A percentile compares a stretch with the other conserved stretches of the same genome.
phyloP scores from a whole-genome alignment of 2,113 vertebrate genomes.

The Conger conger region DNA sequence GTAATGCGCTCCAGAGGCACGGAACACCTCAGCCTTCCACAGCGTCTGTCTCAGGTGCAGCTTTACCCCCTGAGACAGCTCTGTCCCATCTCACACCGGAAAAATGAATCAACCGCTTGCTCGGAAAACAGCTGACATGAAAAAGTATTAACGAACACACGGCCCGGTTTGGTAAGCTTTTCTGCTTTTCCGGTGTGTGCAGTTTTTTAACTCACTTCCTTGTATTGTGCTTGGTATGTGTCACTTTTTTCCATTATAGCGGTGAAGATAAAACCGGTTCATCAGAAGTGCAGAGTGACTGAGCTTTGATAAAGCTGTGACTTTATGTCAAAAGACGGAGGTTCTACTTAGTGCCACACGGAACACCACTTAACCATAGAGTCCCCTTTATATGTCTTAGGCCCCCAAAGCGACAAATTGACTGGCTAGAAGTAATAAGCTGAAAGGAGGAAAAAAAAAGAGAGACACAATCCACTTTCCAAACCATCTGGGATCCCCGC shows the following conservation, averaged over 20 bases:
- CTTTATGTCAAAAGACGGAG: too few species aligned
- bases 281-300: not conserved
- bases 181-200: not conserved
- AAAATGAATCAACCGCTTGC: not conserved
- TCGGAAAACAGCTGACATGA: not conserved
- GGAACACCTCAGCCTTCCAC: slow-evolving; percentile 11
- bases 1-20: not conserved
- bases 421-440: not conserved
- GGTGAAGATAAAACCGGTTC: not conserved
- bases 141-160: not conserved
- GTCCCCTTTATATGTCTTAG: not conserved
- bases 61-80: slow-evolving; percentile 6
- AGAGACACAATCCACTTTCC: slow-evolving; percentile 2
- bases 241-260: not conserved
- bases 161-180: not conserved
- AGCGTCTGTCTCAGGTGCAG: not conserved
- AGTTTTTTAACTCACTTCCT: too few species aligned
- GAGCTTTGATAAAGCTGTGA: not conserved
- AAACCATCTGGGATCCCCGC: not conserved
- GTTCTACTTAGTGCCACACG: not conserved
- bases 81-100: not conserved
- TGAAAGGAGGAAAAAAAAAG: not conserved
- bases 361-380: not conserved
- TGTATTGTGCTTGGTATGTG: too few species aligned
- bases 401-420: not conserved